These are phyloP conservation scores for Apoda limacodes DNA, from an alignment of 2,888 invertebrate genomes.

Conservation along the genomic window DNA sequence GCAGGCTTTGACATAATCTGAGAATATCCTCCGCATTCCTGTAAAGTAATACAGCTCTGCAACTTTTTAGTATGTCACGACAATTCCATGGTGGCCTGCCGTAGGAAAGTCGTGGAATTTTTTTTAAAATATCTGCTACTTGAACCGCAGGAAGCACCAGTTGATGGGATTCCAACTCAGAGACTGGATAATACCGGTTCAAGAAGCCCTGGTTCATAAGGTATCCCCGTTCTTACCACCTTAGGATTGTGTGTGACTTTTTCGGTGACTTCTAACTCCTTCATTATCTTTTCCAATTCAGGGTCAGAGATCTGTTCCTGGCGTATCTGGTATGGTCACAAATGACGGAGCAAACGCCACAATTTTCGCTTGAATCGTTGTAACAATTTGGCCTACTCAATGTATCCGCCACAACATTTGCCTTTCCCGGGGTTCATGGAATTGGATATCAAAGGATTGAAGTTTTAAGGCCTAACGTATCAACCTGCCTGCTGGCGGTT, in stretches of 20 bases:
- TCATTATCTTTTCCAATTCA: constrained; percentile 1
- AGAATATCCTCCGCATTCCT: constrained; percentile 1
- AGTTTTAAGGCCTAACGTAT: constrained; percentile 36
- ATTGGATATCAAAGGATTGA: no score
- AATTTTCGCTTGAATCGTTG: background rate
- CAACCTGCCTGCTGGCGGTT: constrained; percentile 36
- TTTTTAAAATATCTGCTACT: background rate
- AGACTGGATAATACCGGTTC: background rate
- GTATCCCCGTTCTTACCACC: no score
- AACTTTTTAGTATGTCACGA: constrained; percentile 6
- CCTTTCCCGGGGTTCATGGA: constrained; percentile 29
- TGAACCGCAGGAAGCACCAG: background rate
- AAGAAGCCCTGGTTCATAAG: no score
- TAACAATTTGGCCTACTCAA: background rate
- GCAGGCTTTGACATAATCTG: constrained; percentile 4
- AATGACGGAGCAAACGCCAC: constrained; percentile 1
- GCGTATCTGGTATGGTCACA: constrained; percentile 10
- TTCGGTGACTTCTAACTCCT: constrained; percentile 1
- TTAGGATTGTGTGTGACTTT: no score
- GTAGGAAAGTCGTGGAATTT: background rate
- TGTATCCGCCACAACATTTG: constrained; percentile 1
- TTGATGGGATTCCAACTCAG: background rate
- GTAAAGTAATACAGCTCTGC: constrained; percentile 2
- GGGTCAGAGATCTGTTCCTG: no score
- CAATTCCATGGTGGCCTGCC: constrained; percentile 4